Conservation (phyloP, 2,888 invertebrate species). For the Nasonovia ribisnigri region DNA sequence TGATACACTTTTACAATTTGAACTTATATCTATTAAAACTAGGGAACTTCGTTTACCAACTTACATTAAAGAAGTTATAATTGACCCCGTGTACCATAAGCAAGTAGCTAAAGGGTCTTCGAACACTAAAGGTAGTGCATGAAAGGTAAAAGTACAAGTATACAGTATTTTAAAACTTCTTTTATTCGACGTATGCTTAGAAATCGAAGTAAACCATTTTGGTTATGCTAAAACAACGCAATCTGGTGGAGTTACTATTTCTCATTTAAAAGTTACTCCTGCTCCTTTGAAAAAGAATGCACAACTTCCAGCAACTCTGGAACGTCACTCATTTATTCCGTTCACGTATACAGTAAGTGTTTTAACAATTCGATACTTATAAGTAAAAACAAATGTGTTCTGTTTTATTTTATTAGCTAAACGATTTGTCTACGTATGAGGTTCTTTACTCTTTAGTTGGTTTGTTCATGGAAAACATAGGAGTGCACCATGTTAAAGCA, state of each 20-base stretch:
- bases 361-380: background rate
- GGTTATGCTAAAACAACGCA: conserved; percentile 45
- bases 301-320: conserved; percentile 50
- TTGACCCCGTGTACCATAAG: conserved; percentile 61
- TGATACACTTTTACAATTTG: conserved; percentile 65
- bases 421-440: conserved; percentile 44
- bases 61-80: conserved; percentile 65
- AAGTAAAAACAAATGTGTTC: background rate
- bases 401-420: background rate
- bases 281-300: conserved; percentile 49
- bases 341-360: conserved; percentile 46
- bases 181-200: conserved; percentile 27
- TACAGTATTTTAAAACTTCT: background rate
- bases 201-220: conserved; percentile 52
- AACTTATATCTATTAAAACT: conserved; percentile 45
- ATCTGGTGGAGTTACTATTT: conserved; percentile 64
- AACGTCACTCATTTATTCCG: conserved; percentile 62
- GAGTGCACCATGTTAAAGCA: conserved; percentile 24
- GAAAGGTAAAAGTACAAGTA: too few relatives aligned
- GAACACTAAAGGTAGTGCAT: background rate
- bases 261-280: conserved; percentile 44
- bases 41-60: conserved; percentile 64
- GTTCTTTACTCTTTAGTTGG: conserved; percentile 46
- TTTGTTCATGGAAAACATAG: conserved; percentile 59
- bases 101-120: conserved; percentile 12